Conservation (phyloP, 1,140 invertebrate genomes). For the Pseudomyrmex gracilis region DNA sequence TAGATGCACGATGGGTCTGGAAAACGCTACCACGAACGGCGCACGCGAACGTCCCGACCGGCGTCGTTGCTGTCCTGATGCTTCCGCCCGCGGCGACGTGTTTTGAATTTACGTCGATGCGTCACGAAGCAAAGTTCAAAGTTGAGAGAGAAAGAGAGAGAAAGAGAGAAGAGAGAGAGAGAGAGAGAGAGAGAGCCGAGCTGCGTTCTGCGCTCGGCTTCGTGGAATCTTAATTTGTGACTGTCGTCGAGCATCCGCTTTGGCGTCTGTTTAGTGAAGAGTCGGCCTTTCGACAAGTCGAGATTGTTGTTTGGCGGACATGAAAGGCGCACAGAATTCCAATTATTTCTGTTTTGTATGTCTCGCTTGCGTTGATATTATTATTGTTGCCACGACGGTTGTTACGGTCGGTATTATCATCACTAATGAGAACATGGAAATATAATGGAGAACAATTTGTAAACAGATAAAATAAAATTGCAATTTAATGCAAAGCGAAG, state of each 20-base stretch:
- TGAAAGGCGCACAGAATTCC: constrained; percentile 34
- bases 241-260: constrained; percentile 36
- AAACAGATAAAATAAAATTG: constrained; percentile 44
- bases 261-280: constrained; percentile 5
- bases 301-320: constrained; percentile 33
- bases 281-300: constrained; percentile 21
- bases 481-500: constrained; percentile 25
- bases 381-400: neutral
- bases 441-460: constrained; percentile 37
- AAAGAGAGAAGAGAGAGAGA: too few species aligned
- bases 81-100: constrained; percentile 65
- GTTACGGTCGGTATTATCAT: constrained; percentile 26
- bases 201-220: constrained; percentile 25
- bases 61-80: constrained; percentile 14
- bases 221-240: constrained; percentile 66
- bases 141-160: constrained; percentile 40
- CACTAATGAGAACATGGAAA: constrained; percentile 29
- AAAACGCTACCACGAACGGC: constrained; percentile 56
- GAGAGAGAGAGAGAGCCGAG: neutral
- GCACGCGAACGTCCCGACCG: constrained; percentile 59
- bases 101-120: constrained; percentile 71
- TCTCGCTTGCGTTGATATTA: constrained; percentile 25
- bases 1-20: constrained; percentile 52
- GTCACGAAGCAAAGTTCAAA: constrained; percentile 68
- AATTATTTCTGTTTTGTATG: constrained; percentile 45